Evolutionary conservation across 2,113 vertebrate species (phyloP).

Genomic region (Laticauda laticaudata): DNA sequence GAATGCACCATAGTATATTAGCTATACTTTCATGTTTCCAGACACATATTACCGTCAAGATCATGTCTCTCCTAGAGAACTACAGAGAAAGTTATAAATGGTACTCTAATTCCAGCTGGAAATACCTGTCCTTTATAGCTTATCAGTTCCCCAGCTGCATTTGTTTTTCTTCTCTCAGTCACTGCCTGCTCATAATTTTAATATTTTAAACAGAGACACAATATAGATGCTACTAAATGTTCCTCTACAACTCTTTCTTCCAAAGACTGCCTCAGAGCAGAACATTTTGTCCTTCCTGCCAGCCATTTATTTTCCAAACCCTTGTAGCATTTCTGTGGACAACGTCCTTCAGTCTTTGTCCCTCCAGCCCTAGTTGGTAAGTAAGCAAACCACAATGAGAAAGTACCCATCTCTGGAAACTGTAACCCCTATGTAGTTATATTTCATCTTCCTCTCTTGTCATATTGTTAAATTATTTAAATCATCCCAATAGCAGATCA

Average conservation of each 20-base stretch:
- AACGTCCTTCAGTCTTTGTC: neutral
- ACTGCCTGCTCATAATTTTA: neutral
- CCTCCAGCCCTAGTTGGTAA: neutral
- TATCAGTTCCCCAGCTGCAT: neutral
- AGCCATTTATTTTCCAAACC: conserved; percentile 6
- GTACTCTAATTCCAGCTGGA: neutral
- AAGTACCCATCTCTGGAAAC: neutral
- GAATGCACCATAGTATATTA: neutral
- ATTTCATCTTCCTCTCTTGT: neutral
- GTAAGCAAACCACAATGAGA: neutral
- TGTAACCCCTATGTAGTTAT: neutral
- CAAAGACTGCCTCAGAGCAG: conserved; percentile 13
- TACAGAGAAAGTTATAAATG: conserved; percentile 10
- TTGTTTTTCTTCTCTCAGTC: neutral
- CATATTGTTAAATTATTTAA: neutral
- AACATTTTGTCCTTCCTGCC: conserved; percentile 9
- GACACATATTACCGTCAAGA: conserved; percentile 21
- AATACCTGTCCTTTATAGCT: neutral
- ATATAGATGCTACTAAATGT: neutral
- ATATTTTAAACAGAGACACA: conserved; percentile 20
- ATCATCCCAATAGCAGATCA: neutral
- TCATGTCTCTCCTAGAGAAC: conserved; percentile 11
- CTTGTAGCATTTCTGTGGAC: neutral
- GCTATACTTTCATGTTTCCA: conserved; percentile 20
- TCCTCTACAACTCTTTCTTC: neutral